Evolutionary conservation across 2,113 vertebrate species (phyloP), one percentile per base, ranked within the genome.

Genomic region (Rhinolophus ferrumequinum): DNA sequence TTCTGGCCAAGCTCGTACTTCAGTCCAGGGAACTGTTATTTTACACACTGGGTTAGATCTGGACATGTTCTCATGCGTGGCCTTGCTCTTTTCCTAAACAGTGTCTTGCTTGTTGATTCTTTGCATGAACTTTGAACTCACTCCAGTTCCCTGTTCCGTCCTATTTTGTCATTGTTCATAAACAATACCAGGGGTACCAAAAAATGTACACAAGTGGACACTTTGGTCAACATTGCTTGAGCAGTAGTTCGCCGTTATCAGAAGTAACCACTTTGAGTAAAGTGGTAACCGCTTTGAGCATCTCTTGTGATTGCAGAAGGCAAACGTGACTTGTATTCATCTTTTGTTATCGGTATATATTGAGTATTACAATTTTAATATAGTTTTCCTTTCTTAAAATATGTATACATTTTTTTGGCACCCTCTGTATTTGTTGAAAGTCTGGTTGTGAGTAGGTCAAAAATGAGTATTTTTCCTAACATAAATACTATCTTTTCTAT

Each of bases 151-250:
- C n/a, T 19, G 86, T 67, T 60, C 24, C 60, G 76, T 70, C n/a
- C 26, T 92, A 33, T 79, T 76, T 64, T 67, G 73, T 66, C 41
- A 76, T 12, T 84, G 47, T 75, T 92, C 79, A 75, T 76, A 97
- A 77, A 82, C 19, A 72, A 50, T 72, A 44, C 41, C 41, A 44
- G 41, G 41, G 41, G 41, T 44, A 44, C 41, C 41, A 44, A 44
- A 44, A 44, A 44, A 44, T 44, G 41, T 44, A 44, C 41, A 44
- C 41, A 44, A 44, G 41, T 44, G 41, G 41, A 44, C 41, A 44
- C 41, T 44, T 44, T 44, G 41, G 41, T 7, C 41, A 44, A 44
- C 41, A 44, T 44, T 44, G 41, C 4, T 44, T 44, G 41, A 44
- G 41, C 6, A 44, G 41, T 44, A 44, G 41, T 44, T 44, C 6